Percentiles rank a stretch among this genome's conserved stretches.
Evolutionary conservation across 2,888 invertebrate genomes (phyloP).

Genomic region (Elegia similella): DNA sequence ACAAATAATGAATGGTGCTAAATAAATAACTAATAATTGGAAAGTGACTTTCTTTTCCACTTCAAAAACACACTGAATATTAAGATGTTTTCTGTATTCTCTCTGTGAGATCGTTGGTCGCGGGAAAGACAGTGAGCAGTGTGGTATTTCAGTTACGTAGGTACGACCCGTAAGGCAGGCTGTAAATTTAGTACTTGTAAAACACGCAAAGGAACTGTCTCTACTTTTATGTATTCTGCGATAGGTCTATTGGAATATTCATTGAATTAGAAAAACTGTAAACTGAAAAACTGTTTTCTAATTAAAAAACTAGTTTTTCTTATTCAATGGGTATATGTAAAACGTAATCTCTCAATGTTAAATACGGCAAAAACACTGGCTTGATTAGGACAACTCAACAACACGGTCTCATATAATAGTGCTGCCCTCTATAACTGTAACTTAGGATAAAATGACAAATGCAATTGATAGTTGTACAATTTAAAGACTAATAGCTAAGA

Average conservation of each 20-base stretch:
- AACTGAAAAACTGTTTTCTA: too few relatives aligned
- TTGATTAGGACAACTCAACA: constrained; percentile 4
- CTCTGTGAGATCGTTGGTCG: constrained; percentile 27
- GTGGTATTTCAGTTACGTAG: constrained; percentile 56
- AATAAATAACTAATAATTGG: constrained; percentile 32
- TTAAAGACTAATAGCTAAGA: background rate
- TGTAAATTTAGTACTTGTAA: constrained; percentile 56
- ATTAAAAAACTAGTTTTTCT: too few relatives aligned
- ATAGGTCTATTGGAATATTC: background rate
- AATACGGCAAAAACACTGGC: background rate
- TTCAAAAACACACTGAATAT: constrained; percentile 36
- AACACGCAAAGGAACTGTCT: constrained; percentile 48
- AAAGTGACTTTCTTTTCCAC: constrained; percentile 26
- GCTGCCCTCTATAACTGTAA: constrained; percentile 1
- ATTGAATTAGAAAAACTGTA: too few relatives aligned
- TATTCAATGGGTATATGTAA: too few relatives aligned
- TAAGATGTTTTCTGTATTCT: constrained; percentile 34
- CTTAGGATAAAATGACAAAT: background rate
- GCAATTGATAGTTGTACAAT: constrained; percentile 5
- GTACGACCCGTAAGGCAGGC: constrained; percentile 57
- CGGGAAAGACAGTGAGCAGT: constrained; percentile 60
- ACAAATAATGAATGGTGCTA: constrained; percentile 61
- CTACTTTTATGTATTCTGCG: constrained; percentile 24
- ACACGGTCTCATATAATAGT: constrained; percentile 1
- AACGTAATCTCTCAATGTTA: background rate